Evolutionary conservation across 2,113 vertebrate species (phyloP), one percentile per base, ranked within the genome.

Genomic region (Phycodurus eques): DNA sequence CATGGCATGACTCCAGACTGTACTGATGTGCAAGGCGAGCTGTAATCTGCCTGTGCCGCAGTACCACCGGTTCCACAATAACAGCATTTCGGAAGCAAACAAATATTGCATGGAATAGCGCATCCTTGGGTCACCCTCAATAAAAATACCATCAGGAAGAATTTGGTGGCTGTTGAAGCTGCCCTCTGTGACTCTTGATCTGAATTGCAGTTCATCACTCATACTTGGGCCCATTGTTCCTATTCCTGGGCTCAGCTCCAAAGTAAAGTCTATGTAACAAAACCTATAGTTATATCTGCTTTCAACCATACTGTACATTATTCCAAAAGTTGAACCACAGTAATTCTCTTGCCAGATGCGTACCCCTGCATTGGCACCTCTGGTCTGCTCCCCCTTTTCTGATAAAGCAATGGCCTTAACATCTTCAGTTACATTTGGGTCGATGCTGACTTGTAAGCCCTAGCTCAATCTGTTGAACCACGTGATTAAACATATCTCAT

Each of bases 371-470:
- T 67, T 67, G 22, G 46, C 31, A 17, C 27, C 17, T n/a, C 27
- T 53, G 47, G 1, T 53, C 47, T 54, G 5, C 49, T 47, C 11
- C 5, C 12, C n/a, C 12, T 14, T 7, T 65, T 14, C 42, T 44
- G 20, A 65, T 17, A 9, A 62, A 61, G 7, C 27, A 61, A 33
- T n/a, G 61, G 46, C n/a, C 11, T 27, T 65, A 12, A 46, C 6
- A 56, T 72, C 69, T 75, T 17, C 5, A 71, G 31, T 53, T 61
- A 47, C 57, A 35, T 80, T 60, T 46, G 12, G 47, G 20, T 44
- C 31, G 67, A 13, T 70, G 46, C 31, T 20, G 54, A 56, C 33
- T 33, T 54, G n/a, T 56, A 8, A 66, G 60, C 7, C 44, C n/a
- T n/a, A 81, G 61, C 19, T 54, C 60, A 63, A 35, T 5, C 5